Evolutionary conservation across 2,888 invertebrate genomes (phyloP).

Genomic region (Caenorhabditis parvicauda): DNA sequence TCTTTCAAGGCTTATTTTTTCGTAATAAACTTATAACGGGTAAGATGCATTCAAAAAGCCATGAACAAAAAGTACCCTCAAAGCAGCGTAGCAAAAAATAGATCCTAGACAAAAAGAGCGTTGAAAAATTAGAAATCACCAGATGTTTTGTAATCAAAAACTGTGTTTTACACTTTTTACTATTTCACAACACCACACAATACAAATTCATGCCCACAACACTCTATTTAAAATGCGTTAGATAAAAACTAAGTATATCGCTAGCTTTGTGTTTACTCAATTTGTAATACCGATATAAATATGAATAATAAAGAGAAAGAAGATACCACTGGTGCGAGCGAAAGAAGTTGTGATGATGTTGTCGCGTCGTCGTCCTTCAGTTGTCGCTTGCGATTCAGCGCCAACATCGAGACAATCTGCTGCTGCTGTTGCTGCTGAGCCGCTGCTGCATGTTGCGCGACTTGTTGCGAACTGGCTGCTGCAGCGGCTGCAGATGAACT

Average conservation of each 20-base stretch:
- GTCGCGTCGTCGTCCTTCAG: constrained; percentile 22
- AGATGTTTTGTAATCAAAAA: too few species aligned
- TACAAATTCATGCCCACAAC: constrained; percentile 15
- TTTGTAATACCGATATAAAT: neutral
- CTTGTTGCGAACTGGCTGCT: constrained; percentile 8
- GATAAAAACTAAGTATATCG: neutral
- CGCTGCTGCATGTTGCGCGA: constrained; percentile 3
- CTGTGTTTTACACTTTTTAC: too few species aligned
- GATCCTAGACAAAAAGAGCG: too few species aligned
- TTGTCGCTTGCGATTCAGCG: constrained; percentile 20
- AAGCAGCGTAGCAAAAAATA: too few species aligned
- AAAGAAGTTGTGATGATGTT: constrained; percentile 18
- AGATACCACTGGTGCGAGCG: constrained; percentile 30
- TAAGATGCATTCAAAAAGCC: too few species aligned
- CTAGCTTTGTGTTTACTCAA: neutral
- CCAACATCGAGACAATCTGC: constrained; percentile 16
- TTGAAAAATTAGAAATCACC: too few species aligned
- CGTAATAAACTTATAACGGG: too few species aligned
- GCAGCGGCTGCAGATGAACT: neutral
- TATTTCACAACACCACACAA: too few species aligned
- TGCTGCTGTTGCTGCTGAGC: constrained; percentile 10
- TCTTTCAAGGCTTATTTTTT: too few species aligned
- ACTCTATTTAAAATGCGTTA: constrained; percentile 2
- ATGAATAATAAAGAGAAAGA: constrained; percentile 7
- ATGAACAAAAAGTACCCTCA: too few species aligned